Evolutionary conservation across 2,113 vertebrate species (phyloP).

Genomic region (Lampris megalopsis): DNA sequence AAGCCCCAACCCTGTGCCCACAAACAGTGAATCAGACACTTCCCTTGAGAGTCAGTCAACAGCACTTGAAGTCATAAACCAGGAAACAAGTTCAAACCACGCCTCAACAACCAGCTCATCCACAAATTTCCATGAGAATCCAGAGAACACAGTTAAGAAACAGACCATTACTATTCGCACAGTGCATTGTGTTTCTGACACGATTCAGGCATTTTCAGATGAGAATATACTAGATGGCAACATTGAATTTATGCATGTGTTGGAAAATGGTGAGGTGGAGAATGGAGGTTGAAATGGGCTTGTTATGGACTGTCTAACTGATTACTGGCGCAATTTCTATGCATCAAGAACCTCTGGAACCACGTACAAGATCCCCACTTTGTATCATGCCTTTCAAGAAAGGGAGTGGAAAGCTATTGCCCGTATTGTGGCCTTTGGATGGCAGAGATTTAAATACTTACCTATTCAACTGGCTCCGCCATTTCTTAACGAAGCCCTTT

Average conservation of each 20-base stretch:
- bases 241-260: conserved; percentile 15
- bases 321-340: conserved; percentile 36
- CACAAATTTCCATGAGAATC: conserved; percentile 20
- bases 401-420: conserved; percentile 31
- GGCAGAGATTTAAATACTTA: conserved; percentile 22
- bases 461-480: conserved; percentile 32
- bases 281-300: conserved; percentile 24
- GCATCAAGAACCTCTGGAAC: conserved; percentile 34
- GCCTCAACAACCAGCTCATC: neutral
- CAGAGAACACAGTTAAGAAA: conserved; percentile 22
- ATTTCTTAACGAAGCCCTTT: conserved; percentile 36
- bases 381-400: conserved; percentile 33
- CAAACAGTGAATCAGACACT: neutral
- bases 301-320: conserved; percentile 32
- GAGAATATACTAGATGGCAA: conserved; percentile 36
- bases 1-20: too few relatives aligned
- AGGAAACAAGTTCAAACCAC: neutral
- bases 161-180: conserved; percentile 11
- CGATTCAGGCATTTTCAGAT: conserved; percentile 36
- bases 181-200: conserved; percentile 33
- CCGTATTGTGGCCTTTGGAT: conserved; percentile 25
- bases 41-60: neutral
- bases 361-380: conserved; percentile 35
- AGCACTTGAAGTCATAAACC: neutral
- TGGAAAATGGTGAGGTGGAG: conserved; percentile 27